phyloP scores from a whole-genome alignment of 2,888 invertebrate species.

The Hartigia nigra region DNA sequence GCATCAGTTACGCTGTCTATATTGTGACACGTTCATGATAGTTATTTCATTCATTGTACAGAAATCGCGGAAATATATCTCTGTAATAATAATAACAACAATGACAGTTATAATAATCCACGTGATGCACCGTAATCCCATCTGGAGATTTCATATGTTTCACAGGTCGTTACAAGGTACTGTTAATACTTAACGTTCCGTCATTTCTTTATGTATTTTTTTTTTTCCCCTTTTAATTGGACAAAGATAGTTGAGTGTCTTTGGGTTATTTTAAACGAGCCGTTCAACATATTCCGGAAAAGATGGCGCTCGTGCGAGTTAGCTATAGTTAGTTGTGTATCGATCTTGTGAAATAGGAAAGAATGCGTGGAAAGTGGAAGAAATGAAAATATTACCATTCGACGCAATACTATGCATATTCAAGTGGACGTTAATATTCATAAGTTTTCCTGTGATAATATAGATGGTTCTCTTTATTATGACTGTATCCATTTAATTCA shows the following conservation, averaged over 20 bases:
- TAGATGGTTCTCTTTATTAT: not conserved
- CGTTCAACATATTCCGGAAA: not conserved
- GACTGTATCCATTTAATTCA: not conserved
- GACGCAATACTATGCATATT: conserved; percentile 58
- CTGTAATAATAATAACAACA: not conserved
- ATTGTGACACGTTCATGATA: not conserved
- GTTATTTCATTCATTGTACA: not conserved
- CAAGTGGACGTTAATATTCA: conserved; percentile 61
- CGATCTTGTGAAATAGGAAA: not conserved
- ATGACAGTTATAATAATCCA: not conserved
- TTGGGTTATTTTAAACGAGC: not conserved
- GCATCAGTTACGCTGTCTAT: not conserved
- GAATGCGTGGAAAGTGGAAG: not conserved
- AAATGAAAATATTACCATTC: conserved; percentile 62
- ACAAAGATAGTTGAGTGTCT: not conserved
- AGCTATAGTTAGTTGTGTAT: not conserved
- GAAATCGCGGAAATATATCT: not conserved
- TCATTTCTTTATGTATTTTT: not conserved
- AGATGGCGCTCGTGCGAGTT: not conserved
- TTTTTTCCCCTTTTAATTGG: not conserved
- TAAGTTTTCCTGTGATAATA: conserved; percentile 47
- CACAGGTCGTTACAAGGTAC: not conserved
- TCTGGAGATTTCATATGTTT: not conserved
- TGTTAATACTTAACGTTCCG: not conserved
- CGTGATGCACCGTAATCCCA: not conserved